Evolutionary conservation across 1,140 invertebrate genomes (phyloP).

Genomic region (Drosophila melanica): DNA sequence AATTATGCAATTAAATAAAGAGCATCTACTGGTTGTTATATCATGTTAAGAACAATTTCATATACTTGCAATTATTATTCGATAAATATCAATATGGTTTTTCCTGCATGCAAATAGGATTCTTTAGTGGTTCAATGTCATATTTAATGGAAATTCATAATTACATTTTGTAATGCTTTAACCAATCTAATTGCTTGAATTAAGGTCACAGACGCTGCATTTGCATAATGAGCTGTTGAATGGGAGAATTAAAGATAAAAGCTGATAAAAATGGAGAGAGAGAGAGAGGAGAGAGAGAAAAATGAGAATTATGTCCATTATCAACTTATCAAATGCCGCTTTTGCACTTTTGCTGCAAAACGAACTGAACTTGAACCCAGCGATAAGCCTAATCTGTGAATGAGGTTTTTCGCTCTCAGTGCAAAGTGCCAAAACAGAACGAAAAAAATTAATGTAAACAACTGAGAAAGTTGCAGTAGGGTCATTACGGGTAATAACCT

Average conservation of each 20-base stretch:
- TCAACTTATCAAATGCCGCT: slow-evolving; percentile 26
- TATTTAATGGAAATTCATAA: slow-evolving; percentile 43
- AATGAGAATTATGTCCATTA: not conserved
- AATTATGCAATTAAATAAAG: not conserved
- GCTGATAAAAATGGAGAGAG: not conserved
- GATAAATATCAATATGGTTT: slow-evolving; percentile 47
- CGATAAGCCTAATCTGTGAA: slow-evolving; percentile 65
- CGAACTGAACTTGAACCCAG: slow-evolving; percentile 59
- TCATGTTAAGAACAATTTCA: not conserved
- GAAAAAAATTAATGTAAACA: slow-evolving; percentile 9
- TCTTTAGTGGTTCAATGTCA: slow-evolving; percentile 28
- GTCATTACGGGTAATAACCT: no score
- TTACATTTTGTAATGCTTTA: slow-evolving; percentile 22
- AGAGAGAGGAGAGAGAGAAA: not conserved
- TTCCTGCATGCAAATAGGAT: slow-evolving; percentile 24
- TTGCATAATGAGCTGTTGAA: slow-evolving; percentile 7
- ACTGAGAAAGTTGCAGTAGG: no score
- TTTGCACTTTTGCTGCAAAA: slow-evolving; percentile 18
- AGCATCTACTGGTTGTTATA: slow-evolving; percentile 2
- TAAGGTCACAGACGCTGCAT: slow-evolving; percentile 28
- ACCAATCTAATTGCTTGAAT: not conserved
- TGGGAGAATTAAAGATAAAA: not conserved
- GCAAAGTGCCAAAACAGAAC: slow-evolving; percentile 55
- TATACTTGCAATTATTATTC: slow-evolving; percentile 34
- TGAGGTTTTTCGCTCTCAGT: slow-evolving; percentile 37